phyloP scores from a whole-genome alignment of 2,888 invertebrate genomes.

The Oxytorus armatus region DNA sequence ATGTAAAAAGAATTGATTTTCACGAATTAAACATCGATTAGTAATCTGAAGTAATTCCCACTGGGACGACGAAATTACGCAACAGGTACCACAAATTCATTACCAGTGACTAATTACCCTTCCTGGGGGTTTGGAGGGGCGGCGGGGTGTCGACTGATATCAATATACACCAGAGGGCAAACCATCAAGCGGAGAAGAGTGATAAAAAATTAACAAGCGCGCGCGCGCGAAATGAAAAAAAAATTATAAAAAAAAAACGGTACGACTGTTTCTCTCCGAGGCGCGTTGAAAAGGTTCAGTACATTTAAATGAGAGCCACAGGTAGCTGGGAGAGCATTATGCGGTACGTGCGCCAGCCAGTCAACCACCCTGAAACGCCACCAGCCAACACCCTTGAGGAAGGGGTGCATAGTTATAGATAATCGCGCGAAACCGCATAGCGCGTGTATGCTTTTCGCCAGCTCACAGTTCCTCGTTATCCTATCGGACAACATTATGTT shows the following conservation, averaged over 20 bases:
- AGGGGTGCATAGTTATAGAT: constrained; percentile 77
- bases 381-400: constrained; percentile 72
- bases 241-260: constrained; percentile 29
- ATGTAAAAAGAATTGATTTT: no score
- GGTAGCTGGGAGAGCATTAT: constrained; percentile 79
- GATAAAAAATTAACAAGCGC: constrained; percentile 50
- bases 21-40: neutral
- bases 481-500: constrained; percentile 12
- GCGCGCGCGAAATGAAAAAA: neutral
- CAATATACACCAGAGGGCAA: constrained; percentile 65
- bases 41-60: constrained; percentile 15
- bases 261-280: constrained; percentile 50
- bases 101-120: constrained; percentile 77
- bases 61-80: constrained; percentile 59
- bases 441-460: constrained; percentile 5
- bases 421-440: constrained; percentile 72
- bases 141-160: constrained; percentile 70
- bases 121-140: constrained; percentile 9
- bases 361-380: constrained; percentile 64
- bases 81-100: constrained; percentile 75
- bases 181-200: constrained; percentile 67
- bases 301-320: constrained; percentile 83
- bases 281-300: constrained; percentile 76
- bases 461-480: neutral
- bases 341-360: constrained; percentile 78